Evolutionary conservation across 37 sponge, comb jelly and placozoan species (phyloP).

Genomic region (Aplysina aerophoba): DNA sequence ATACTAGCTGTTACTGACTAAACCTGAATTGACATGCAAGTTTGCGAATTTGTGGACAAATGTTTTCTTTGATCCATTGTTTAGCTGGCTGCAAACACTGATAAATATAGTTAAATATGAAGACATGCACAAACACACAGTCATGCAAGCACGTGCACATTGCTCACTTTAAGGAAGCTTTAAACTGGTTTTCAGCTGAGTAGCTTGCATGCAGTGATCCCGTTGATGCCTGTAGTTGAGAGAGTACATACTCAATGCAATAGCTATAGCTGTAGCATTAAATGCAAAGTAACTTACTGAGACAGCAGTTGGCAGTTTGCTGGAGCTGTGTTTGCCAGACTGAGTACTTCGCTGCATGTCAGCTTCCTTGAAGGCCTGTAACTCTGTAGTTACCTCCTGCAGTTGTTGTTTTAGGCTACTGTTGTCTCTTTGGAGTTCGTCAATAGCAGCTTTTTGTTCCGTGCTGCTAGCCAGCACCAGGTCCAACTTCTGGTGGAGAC

Average conservation of each 20-base stretch:
- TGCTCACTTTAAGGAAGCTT: slow-evolving; percentile 15
- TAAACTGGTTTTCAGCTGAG: not conserved
- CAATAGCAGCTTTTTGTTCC: slow-evolving; percentile 14
- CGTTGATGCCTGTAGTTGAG: not conserved
- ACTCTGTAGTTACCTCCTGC: not conserved
- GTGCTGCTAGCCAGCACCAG: slow-evolving; percentile 8
- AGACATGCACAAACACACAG: too few relatives aligned
- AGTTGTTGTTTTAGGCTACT: not conserved
- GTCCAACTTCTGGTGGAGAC: too few relatives aligned
- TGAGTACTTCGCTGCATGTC: not conserved
- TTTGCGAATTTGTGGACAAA: too few relatives aligned
- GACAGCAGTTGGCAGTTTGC: slow-evolving; percentile 1
- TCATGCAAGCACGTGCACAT: too few relatives aligned
- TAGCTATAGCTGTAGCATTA: too few relatives aligned
- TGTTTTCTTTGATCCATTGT: too few relatives aligned
- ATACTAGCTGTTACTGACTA: not conserved
- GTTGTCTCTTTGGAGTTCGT: not conserved
- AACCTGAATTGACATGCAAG: not conserved
- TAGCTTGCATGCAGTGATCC: not conserved
- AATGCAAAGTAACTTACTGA: slow-evolving; percentile 2
- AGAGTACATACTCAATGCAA: too few relatives aligned
- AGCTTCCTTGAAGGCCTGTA: slow-evolving; percentile 5
- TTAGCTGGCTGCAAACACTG: too few relatives aligned
- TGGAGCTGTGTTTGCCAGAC: not conserved
- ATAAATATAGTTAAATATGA: too few relatives aligned